Evolutionary conservation across 2,113 vertebrate genomes (phyloP), one percentile per base, ranked within the genome.

Genomic region (Syngnathus typhle): DNA sequence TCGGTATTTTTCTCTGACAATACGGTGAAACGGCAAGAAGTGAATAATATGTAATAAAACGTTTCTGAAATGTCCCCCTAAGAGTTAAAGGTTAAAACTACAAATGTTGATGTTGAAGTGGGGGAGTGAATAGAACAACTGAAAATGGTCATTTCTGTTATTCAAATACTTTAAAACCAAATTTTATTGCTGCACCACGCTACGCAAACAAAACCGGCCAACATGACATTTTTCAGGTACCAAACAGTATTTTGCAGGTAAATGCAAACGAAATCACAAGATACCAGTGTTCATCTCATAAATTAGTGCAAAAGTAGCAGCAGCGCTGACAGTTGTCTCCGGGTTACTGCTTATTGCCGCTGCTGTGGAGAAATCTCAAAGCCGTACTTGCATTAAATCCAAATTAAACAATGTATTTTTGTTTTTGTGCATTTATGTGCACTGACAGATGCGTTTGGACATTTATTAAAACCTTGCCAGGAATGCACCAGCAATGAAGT

Each of bases 221-320:
- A 6, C 4, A 67, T 27, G 6, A 52, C 6, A 44, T 62, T 61
- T 11, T 47, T 15, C 5, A 46, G 52, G 8, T 10, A 18, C 15
- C 55, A 58, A 58, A 32, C 27, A 58, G 55, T 23, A 36, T 11
- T 62, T 1, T 2, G 27, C 39, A 27, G n/a, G 6, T 27, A 62
- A 62, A 62, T 44, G 38, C 60, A 21, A 61, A 61, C 5, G 6
- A 62, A 68, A 81, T 75, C 72, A 44, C 74, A 77, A 87, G 81
- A 80, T 82, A 79, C 78, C 54, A 70, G 58, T 16, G 49, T 69
- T 73, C 39, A 64, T 63, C 39, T 74, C 3, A 59, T 44, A 10
- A 47, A 69, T 60, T 21, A 70, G 78, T 76, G 79, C 79, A 82
- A 83, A 55, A 80, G 66, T 15, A 70, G n/a, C 68, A 74, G n/a